Evolutionary conservation across 2,888 invertebrate genomes (phyloP).

Genomic region (Dysmachus trigonus): DNA sequence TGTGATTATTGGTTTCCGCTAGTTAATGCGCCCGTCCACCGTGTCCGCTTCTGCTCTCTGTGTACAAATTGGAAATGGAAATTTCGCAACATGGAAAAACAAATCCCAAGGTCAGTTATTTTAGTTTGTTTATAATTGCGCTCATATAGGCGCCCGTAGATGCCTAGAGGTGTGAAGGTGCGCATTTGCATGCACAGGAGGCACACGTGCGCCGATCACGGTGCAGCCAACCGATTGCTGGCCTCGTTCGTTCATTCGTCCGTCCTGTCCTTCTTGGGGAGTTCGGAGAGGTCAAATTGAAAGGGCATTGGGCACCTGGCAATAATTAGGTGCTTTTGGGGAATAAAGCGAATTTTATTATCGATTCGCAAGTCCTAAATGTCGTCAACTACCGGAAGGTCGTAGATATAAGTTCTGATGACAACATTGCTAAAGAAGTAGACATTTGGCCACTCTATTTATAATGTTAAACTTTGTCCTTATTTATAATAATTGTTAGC

Average conservation of each 20-base stretch:
- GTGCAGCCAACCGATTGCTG: background rate
- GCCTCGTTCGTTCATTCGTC: background rate
- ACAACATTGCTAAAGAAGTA: background rate
- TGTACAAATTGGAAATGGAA: conserved; percentile 7
- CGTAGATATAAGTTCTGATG: background rate
- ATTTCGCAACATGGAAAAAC: conserved; percentile 42
- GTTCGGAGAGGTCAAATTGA: background rate
- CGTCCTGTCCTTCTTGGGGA: background rate
- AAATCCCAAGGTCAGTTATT: conserved; percentile 33
- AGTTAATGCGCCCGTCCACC: conserved; percentile 13
- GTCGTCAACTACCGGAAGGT: background rate
- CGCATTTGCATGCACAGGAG: background rate
- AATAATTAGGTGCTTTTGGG: background rate
- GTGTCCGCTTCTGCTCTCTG: background rate
- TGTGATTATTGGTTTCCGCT: conserved; percentile 19
- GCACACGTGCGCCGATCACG: background rate
- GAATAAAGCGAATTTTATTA: background rate
- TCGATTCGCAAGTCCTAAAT: background rate
- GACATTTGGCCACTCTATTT: too few species aligned
- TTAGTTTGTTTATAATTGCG: conserved; percentile 25
- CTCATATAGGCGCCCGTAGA: background rate
- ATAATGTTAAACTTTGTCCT: too few species aligned
- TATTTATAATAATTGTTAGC: too few species aligned
- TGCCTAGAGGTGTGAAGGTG: background rate
- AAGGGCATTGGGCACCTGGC: background rate